phyloP scores from a whole-genome alignment of 2,113 vertebrate genomes.

The Sphyrna mokarran region DNA sequence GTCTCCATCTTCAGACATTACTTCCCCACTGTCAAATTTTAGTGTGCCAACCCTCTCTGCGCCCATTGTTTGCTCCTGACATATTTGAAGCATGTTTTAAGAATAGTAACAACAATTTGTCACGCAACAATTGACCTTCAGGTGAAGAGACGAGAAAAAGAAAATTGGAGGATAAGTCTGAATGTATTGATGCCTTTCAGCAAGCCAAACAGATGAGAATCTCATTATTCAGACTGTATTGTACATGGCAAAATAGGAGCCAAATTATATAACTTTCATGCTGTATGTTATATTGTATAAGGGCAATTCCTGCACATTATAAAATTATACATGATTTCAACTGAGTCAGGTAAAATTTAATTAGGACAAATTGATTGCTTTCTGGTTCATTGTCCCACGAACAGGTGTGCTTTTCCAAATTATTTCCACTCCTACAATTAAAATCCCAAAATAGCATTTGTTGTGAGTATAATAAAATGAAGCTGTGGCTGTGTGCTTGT shows the following conservation, averaged over 20 bases:
- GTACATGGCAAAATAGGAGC: background rate
- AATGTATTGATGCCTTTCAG: background rate
- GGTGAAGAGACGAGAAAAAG: background rate
- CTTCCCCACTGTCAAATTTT: background rate
- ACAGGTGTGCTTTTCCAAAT: slow-evolving; percentile 13
- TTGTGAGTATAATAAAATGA: slow-evolving; percentile 22
- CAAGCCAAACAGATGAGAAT: background rate
- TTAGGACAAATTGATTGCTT: background rate
- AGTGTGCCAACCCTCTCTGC: background rate
- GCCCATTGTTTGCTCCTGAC: background rate
- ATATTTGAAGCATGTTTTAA: background rate
- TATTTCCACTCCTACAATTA: background rate
- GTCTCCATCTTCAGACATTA: background rate
- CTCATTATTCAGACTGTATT: background rate
- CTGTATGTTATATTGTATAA: background rate
- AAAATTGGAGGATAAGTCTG: background rate
- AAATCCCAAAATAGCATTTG: slow-evolving; percentile 34
- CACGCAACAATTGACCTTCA: background rate
- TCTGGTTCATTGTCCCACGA: background rate
- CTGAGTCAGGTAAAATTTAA: background rate
- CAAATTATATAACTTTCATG: background rate
- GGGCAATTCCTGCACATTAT: background rate
- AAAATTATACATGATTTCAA: background rate
- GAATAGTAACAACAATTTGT: background rate
- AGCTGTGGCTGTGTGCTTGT: background rate